phyloP scores from a whole-genome alignment of 2,888 invertebrate genomes.

The Trachelus iudaicus region DNA sequence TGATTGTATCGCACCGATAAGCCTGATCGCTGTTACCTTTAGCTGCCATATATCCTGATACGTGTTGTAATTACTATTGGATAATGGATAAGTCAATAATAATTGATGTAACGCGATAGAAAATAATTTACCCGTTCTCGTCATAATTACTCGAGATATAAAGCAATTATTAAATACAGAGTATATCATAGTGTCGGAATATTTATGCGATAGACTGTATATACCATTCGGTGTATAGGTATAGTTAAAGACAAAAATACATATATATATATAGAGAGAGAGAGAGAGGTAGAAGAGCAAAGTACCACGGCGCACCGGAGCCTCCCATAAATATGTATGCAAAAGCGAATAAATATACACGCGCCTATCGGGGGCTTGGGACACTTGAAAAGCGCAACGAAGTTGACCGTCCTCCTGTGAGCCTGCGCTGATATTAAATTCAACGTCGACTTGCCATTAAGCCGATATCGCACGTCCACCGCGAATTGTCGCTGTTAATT shows the following conservation, averaged over 20 bases:
- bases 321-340: background rate
- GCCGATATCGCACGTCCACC: background rate
- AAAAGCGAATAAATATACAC: background rate
- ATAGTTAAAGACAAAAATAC: background rate
- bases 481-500: background rate
- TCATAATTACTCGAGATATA: no score
- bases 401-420: background rate
- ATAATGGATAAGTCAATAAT: no score
- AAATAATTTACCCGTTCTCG: no score
- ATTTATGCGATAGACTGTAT: no score
- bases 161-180: no score
- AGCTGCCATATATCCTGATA: background rate
- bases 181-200: no score
- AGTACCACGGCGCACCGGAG: background rate
- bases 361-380: background rate
- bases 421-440: background rate
- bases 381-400: background rate
- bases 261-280: no score
- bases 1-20: background rate
- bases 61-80: background rate
- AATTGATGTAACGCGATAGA: no score
- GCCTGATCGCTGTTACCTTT: background rate
- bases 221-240: background rate
- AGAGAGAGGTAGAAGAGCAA: background rate
- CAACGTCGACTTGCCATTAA: background rate